Percentiles rank a stretch among this genome's conserved stretches.
Evolutionary conservation across 2,797 vertebrate genomes (phyloP).

Genomic region (Dicrostonyx torquatus): DNA sequence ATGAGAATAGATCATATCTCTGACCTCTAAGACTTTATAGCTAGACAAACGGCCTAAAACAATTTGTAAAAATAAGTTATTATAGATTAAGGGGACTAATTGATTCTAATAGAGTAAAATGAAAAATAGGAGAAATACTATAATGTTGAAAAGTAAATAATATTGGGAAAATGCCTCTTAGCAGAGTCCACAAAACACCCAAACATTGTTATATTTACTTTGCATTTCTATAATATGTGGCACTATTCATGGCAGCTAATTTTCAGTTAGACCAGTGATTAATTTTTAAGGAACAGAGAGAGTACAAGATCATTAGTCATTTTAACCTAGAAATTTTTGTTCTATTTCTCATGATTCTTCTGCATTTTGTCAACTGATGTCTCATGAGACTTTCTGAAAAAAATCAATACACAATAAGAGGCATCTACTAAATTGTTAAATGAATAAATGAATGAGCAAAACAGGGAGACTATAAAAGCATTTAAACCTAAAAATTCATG

Average conservation of each 20-base stretch:
- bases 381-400: neutral
- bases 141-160: neutral
- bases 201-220: neutral
- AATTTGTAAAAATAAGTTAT: conserved; percentile 3
- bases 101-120: neutral
- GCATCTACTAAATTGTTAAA: neutral
- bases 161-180: neutral
- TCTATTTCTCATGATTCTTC: neutral
- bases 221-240: neutral
- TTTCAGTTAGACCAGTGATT: neutral
- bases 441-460: neutral
- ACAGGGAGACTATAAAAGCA: neutral
- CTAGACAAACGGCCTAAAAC: neutral
- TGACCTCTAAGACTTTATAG: conserved; percentile 25
- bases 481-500: neutral
- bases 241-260: neutral
- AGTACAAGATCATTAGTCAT: neutral
- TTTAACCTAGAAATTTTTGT: neutral
- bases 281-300: neutral
- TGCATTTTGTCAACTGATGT: neutral
- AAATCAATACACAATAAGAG: neutral
- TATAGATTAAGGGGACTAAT: neutral
- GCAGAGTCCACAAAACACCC: neutral
- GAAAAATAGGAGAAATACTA: neutral
- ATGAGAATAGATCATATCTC: neutral